These are phyloP conservation scores for Pseudomyrmex flavicornis DNA, from an alignment of 1,140 invertebrate species.

Conservation along the genomic window DNA sequence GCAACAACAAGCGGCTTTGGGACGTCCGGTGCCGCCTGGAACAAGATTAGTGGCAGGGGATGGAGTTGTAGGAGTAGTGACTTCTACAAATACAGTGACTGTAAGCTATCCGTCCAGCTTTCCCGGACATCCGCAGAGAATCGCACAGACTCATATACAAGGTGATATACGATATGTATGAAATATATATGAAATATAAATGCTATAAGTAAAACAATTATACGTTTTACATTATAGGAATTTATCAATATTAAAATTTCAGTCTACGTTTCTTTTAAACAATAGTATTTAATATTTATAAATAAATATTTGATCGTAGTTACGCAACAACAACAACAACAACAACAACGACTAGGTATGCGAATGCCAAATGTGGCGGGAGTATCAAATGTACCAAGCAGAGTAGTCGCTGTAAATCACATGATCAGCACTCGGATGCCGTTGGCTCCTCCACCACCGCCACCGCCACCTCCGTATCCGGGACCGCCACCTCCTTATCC, in stretches of 20 bases:
- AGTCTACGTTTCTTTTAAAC: too few species aligned
- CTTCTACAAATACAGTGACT: constrained; percentile 88
- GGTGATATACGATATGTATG: constrained; percentile 65
- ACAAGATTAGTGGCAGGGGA: constrained; percentile 87
- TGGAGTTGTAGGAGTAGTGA: constrained; percentile 88
- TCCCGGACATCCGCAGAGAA: constrained; percentile 81
- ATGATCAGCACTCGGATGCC: constrained; percentile 84
- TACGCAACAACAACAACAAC: constrained; percentile 57
- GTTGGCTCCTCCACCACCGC: constrained; percentile 87
- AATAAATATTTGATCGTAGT: constrained; percentile 57
- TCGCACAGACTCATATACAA: constrained; percentile 81
- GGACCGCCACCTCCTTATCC: constrained; percentile 83
- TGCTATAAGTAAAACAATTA: not conserved
- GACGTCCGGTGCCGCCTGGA: constrained; percentile 87
- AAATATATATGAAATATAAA: not conserved
- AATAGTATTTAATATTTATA: constrained; percentile 13
- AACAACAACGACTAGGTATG: constrained; percentile 76
- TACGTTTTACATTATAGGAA: not conserved
- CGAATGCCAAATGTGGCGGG: constrained; percentile 72
- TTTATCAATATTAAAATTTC: too few species aligned
- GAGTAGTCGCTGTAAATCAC: constrained; percentile 82
- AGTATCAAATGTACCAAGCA: constrained; percentile 80
- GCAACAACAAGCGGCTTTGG: constrained; percentile 87
- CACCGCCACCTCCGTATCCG: constrained; percentile 89
- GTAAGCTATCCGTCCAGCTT: constrained; percentile 87